Evolutionary conservation across 2,797 vertebrate species (phyloP).

Genomic region (Mastacembelus armatus): DNA sequence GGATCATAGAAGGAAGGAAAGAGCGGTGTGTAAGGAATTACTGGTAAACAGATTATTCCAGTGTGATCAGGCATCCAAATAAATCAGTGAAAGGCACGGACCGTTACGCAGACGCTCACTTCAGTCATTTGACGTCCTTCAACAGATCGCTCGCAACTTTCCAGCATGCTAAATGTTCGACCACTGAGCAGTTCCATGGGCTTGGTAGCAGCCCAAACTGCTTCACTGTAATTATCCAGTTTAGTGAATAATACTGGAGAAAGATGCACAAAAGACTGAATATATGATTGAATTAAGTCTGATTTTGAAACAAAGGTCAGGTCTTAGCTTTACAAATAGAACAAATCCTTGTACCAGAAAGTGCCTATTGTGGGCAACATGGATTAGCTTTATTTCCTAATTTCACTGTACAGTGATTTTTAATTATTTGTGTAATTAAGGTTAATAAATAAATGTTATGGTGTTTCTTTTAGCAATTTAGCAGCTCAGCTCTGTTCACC

Average conservation of each 20-base stretch:
- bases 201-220: constrained; percentile 59
- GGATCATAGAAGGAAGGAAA: constrained; percentile 5
- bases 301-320: constrained; percentile 72
- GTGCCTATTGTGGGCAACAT: constrained; percentile 58
- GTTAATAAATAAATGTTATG: constrained; percentile 73
- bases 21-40: constrained; percentile 49
- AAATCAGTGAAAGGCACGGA: constrained; percentile 27
- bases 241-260: constrained; percentile 74
- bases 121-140: constrained; percentile 39
- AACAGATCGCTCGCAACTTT: constrained; percentile 28
- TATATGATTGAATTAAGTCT: constrained; percentile 72
- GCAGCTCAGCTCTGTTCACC: constrained; percentile 38
- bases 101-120: not conserved
- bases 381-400: constrained; percentile 78
- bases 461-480: constrained; percentile 54
- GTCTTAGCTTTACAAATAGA: constrained; percentile 68
- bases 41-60: constrained; percentile 73
- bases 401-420: constrained; percentile 82
- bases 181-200: constrained; percentile 41
- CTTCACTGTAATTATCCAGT: constrained; percentile 78
- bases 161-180: constrained; percentile 29
- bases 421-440: constrained; percentile 82
- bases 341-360: constrained; percentile 70
- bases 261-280: constrained; percentile 59
- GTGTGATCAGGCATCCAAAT: constrained; percentile 21